A percentile compares a stretch with the other conserved stretches of the same genome.
phyloP scores from a whole-genome alignment of 2,888 invertebrate genomes.

The Lumbricus terrestris region DNA sequence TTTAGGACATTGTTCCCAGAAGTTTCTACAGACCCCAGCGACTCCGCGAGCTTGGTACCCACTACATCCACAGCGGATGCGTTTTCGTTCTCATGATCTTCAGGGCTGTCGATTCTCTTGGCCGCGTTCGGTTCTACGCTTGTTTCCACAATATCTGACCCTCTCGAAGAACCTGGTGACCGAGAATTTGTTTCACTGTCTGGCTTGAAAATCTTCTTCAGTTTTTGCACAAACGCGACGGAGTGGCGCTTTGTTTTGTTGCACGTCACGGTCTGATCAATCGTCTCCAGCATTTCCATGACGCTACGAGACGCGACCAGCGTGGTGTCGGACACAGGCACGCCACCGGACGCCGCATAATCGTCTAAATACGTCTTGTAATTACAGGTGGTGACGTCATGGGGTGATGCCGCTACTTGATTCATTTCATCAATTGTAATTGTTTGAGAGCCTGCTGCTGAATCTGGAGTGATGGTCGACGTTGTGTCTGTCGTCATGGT shows the following conservation, averaged over 20 bases:
- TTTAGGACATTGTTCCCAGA: not conserved
- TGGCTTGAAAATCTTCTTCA: not conserved
- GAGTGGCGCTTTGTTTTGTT: not conserved
- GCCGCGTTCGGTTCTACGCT: not conserved
- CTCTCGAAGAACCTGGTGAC: not conserved
- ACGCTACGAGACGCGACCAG: not conserved
- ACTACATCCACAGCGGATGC: not conserved
- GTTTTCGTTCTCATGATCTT: not conserved
- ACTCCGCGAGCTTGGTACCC: not conserved
- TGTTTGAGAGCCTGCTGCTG: not conserved
- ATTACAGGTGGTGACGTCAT: not conserved
- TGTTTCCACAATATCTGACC: no score
- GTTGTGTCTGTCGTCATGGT: not conserved
- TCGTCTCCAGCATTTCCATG: not conserved
- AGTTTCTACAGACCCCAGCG: not conserved
- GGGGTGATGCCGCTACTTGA: not conserved
- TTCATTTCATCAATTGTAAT: not conserved
- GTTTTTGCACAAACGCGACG: not conserved
- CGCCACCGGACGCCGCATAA: no score
- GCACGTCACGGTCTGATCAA: not conserved
- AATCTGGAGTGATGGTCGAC: not conserved
- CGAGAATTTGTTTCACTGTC: not conserved
- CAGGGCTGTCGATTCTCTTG: not conserved
- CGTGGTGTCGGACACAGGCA: not conserved
- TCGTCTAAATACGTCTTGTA: no score